Conservation (phyloP, 2,888 invertebrate genomes). For the Drosophila rubida region DNA sequence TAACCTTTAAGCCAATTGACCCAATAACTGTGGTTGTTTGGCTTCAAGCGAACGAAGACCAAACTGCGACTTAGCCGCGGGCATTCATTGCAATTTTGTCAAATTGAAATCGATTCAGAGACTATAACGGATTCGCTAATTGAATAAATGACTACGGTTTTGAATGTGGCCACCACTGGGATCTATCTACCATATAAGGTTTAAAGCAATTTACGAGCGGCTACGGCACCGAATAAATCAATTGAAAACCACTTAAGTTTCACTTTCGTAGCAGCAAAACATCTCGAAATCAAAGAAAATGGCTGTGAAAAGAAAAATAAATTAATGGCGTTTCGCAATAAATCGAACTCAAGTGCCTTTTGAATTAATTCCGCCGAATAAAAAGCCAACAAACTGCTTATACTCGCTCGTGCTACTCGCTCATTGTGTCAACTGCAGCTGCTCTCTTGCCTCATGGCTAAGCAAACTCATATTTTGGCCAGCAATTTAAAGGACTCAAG, state of each 20-base stretch:
- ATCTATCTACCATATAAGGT: neutral
- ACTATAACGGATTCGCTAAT: conserved; percentile 4
- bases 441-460: conserved; percentile 1
- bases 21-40: conserved; percentile 32
- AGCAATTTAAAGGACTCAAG: neutral
- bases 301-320: conserved; percentile 43
- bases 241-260: conserved; percentile 68
- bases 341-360: conserved; percentile 30
- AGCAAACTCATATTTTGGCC: neutral
- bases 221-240: conserved; percentile 59
- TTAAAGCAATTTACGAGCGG: conserved; percentile 28
- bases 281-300: conserved; percentile 42
- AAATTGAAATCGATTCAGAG: conserved; percentile 1
- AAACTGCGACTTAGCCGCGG: neutral
- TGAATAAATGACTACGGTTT: conserved; percentile 16
- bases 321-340: conserved; percentile 40
- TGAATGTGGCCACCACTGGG: neutral
- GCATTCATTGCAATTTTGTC: neutral
- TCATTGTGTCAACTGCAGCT: conserved; percentile 20
- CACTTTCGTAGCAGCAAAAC: conserved; percentile 19
- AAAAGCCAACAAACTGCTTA: conserved; percentile 38
- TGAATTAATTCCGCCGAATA: conserved; percentile 27
- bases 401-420: conserved; percentile 13
- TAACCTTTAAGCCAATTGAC: conserved; percentile 33
- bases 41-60: neutral